phyloP scores from a whole-genome alignment of 2,888 invertebrate genomes.

The Clistopyga incitator region DNA sequence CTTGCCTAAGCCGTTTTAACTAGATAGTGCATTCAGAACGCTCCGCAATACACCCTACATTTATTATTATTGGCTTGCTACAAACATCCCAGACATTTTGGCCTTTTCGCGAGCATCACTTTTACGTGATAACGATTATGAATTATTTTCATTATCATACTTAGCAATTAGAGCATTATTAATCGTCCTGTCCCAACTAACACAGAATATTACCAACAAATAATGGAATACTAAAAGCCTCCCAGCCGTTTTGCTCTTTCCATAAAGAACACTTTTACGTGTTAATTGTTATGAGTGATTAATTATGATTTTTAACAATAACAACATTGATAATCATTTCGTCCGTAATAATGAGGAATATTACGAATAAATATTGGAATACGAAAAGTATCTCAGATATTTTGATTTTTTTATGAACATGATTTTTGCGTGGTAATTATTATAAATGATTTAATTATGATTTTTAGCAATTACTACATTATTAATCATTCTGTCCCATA shows the following conservation, averaged over 20 bases:
- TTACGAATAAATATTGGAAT: too few relatives aligned
- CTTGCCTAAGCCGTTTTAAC: slow-evolving; percentile 69
- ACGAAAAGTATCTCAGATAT: too few relatives aligned
- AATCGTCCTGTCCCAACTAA: too few relatives aligned
- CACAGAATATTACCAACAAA: too few relatives aligned
- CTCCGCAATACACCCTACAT: slow-evolving; percentile 64
- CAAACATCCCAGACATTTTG: neutral
- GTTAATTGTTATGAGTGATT: too few relatives aligned
- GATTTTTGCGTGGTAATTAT: neutral
- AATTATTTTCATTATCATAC: neutral
- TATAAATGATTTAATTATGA: neutral
- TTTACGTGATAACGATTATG: neutral
- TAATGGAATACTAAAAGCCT: too few relatives aligned
- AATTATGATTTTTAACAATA: too few relatives aligned
- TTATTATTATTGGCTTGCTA: slow-evolving; percentile 54
- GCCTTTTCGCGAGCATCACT: neutral
- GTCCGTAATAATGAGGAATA: too few relatives aligned
- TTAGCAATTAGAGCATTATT: neutral
- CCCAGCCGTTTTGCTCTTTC: too few relatives aligned
- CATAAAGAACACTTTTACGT: too few relatives aligned
- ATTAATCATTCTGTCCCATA: neutral
- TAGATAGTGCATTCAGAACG: slow-evolving; percentile 68
- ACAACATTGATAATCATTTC: too few relatives aligned
- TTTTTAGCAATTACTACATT: neutral
- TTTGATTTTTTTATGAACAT: neutral